Evolutionary conservation across 2,797 vertebrate species (phyloP).

Genomic region (Buceros bicornis): DNA sequence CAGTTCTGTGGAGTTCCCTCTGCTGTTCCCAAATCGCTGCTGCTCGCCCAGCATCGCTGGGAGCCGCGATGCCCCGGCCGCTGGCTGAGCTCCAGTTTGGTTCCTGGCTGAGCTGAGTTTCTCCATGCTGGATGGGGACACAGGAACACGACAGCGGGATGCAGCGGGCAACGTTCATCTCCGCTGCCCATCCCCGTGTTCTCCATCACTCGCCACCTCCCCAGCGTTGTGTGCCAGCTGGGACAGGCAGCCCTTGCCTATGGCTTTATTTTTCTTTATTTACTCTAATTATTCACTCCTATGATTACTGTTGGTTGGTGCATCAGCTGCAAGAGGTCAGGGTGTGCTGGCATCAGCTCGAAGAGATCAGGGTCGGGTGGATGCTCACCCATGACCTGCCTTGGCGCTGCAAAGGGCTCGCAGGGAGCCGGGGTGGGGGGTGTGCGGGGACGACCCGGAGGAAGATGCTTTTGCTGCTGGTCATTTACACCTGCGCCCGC

Average conservation of each 20-base stretch:
- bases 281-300: neutral
- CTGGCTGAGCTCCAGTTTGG: neutral
- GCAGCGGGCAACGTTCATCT: neutral
- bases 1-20: neutral
- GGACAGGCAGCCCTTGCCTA: neutral
- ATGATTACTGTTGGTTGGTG: accelerated
- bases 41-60: neutral
- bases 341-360: neutral
- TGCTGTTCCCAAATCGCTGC: neutral
- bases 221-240: accelerated
- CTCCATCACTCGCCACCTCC: neutral
- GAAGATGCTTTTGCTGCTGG: neutral
- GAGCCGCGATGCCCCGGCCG: neutral
- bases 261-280: neutral
- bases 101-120: neutral
- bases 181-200: neutral
- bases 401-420: neutral
- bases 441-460: neutral
- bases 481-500: slow-evolving; percentile 17
- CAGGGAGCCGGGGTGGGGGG: neutral
- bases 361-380: neutral
- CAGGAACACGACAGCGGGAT: neutral
- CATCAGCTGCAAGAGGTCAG: neutral
- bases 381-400: neutral
- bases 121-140: neutral